Evolutionary conservation across 2,113 vertebrate species (phyloP).

Genomic region (Bufo bufo): DNA sequence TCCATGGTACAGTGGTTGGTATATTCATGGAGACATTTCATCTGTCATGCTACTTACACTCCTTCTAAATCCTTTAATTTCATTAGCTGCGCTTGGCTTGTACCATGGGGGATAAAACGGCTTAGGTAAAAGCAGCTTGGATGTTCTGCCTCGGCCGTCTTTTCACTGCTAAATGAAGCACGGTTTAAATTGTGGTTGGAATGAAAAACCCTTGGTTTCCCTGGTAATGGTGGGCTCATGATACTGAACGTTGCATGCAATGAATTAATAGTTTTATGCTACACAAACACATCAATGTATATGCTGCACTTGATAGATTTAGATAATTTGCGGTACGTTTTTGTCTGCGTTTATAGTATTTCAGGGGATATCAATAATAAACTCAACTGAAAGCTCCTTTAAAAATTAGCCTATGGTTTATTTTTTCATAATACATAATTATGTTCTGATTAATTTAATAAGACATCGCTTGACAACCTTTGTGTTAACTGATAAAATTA

Average conservation of each 20-base stretch:
- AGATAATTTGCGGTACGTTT: background rate
- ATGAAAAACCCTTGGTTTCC: constrained; percentile 25
- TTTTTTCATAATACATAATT: no score
- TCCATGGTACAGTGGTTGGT: background rate
- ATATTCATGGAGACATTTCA: constrained; percentile 42
- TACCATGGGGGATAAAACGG: constrained; percentile 55
- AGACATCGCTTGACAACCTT: no score
- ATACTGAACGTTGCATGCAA: background rate
- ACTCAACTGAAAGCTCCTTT: no score
- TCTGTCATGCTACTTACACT: constrained; percentile 41
- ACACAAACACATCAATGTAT: background rate
- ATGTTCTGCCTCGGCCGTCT: constrained; percentile 30
- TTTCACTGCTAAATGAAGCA: constrained; percentile 42
- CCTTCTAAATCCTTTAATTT: constrained; percentile 53
- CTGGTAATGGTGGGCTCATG: background rate
- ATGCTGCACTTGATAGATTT: background rate
- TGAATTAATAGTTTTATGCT: background rate
- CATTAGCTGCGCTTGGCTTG: constrained; percentile 45
- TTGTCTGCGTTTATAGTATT: background rate
- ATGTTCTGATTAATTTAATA: no score
- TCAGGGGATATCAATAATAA: no score
- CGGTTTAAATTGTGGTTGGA: constrained; percentile 5
- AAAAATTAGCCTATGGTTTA: no score
- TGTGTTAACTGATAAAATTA: no score
- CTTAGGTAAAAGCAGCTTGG: constrained; percentile 46